Evolutionary conservation across 37 sponge, comb jelly and placozoan species (phyloP), one percentile per base, ranked within the genome.

Genomic region (Lycopodina hypogea): DNA sequence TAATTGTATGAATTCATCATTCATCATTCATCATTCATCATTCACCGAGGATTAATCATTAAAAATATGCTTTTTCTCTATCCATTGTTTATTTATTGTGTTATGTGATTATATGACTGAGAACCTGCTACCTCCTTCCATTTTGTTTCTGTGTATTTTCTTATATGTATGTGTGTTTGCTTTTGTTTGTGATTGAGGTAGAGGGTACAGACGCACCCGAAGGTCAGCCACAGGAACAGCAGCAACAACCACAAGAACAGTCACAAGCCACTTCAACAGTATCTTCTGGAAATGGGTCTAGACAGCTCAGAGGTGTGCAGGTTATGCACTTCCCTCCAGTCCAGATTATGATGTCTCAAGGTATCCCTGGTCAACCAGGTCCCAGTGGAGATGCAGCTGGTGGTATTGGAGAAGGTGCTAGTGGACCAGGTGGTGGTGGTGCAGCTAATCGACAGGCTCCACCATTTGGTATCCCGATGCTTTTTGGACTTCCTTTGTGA

Each of bases 401-500:
- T 9, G 9, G 9, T 45, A 9, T 4, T 45, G 48, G 48, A 45
- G 48, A 9, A 45, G 48, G 48, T 12, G 48, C 48, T 45, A 45
- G 8, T 12, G 48, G 48, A 18, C 30, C 66, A 3, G 12, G 35
- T 32, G 66, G 12, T 32, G 30, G 30, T 65, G 66, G 32, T 30
- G 30, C 66, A 15, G 2, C 66, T 7, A 70, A 23, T 32, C 76
- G 63, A 14, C 77, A 42, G 30, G 48, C 63, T 21, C 77, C 65
- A 21, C 36, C 39, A 41, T 77, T 77, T 62, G 64, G 77, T 34
- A 52, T 30, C 68, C 68, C 68, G 9, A 41, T 73, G 56, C 26
- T 55, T 11, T 42, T 56, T 73, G 74, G 55, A 24, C 28, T 73
- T 32, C 48, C 50, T 35, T 18, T 34, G 55, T 52, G 53, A 55